Conservation (phyloP, 1,140 invertebrate species). For the Habropoda laboriosa region DNA sequence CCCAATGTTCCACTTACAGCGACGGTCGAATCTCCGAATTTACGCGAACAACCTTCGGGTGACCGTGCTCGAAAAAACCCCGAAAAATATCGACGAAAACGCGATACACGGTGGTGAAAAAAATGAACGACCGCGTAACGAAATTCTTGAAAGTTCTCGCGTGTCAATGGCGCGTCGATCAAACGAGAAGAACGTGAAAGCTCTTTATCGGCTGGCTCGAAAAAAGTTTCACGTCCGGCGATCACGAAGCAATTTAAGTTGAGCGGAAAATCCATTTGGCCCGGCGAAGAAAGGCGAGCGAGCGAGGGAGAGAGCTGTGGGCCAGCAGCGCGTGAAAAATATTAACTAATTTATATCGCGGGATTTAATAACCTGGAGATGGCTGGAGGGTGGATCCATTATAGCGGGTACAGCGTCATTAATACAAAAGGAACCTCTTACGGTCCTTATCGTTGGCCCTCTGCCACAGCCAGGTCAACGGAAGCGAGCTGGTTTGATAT, state of each 20-base stretch:
- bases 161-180: conserved; percentile 15
- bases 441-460: conserved; percentile 38
- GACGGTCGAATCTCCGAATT: no score
- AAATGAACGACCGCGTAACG: not conserved
- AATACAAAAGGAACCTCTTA: conserved; percentile 29
- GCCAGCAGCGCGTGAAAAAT: not conserved
- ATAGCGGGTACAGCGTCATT: conserved; percentile 24
- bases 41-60: no score
- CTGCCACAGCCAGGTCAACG: conserved; percentile 13
- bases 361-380: conserved; percentile 1
- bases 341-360: conserved; percentile 36
- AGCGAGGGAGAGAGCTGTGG: no score
- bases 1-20: not conserved
- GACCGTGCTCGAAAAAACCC: not conserved
- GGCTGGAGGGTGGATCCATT: not conserved
- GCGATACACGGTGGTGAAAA: no score
- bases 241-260: conserved; percentile 14
- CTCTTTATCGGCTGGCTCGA: not conserved
- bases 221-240: not conserved
- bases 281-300: not conserved
- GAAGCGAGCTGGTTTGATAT: conserved; percentile 12
- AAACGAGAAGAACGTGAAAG: not conserved
- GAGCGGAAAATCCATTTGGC: not conserved
- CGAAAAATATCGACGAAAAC: no score
- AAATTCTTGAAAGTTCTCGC: conserved; percentile 8